These are phyloP conservation scores for Mesitornis unicolor DNA, from an alignment of 2,113 vertebrate genomes.

Conservation along the genomic window DNA sequence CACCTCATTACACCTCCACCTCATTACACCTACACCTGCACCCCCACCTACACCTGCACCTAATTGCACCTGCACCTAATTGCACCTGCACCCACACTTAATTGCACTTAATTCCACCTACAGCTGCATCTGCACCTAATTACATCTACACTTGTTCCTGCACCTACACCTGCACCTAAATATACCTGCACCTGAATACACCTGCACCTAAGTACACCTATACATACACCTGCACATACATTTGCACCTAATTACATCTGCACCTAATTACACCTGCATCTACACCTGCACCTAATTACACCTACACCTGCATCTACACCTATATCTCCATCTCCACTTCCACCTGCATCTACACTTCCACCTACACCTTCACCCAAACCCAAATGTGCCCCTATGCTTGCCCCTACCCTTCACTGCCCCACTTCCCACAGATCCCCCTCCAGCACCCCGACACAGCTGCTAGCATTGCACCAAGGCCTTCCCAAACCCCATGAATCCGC, in stretches of 20 bases:
- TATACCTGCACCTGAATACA: neutral
- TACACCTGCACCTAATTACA: neutral
- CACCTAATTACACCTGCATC: neutral
- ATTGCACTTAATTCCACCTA: neutral
- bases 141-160: accelerated
- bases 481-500: neutral
- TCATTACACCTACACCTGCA: neutral
- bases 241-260: neutral
- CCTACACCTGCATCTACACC: too few relatives aligned
- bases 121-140: neutral
- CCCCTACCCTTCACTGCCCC: too few relatives aligned
- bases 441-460: neutral
- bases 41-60: neutral
- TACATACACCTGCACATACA: accelerated
- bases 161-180: neutral
- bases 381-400: too few relatives aligned
- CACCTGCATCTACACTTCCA: accelerated
- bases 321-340: too few relatives aligned
- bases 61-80: neutral
- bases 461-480: accelerated
- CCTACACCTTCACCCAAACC: too few relatives aligned
- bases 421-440: neutral
- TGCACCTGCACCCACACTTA: too few relatives aligned
- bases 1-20: too few relatives aligned
- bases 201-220: accelerated